These are phyloP conservation scores for Paragorgia papillata DNA, from an alignment of 92 coral and sea anemone genomes.

Conservation along the genomic window DNA sequence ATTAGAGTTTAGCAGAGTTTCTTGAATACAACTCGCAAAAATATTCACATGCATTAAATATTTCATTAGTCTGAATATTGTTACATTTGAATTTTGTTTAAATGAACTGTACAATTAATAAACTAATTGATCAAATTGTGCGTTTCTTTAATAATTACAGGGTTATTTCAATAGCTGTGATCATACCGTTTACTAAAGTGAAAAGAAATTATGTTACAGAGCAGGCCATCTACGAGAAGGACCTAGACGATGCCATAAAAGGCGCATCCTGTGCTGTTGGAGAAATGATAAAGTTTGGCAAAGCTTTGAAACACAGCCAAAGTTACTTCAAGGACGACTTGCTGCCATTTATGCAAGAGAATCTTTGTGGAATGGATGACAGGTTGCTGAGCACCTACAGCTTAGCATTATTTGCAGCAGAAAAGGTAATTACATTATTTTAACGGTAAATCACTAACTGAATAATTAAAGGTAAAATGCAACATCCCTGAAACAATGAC, in stretches of 20 bases:
- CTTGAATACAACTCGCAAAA: too few relatives aligned
- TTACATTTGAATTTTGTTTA: not conserved
- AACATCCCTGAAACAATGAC: too few relatives aligned
- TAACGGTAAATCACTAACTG: too few relatives aligned
- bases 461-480: too few relatives aligned
- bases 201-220: conserved; percentile 23
- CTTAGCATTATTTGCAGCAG: conserved; percentile 45
- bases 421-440: conserved; percentile 30
- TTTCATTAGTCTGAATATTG: not conserved
- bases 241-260: conserved; percentile 38
- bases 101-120: not conserved
- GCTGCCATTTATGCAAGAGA: too few relatives aligned
- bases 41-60: conserved; percentile 1
- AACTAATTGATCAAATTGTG: not conserved
- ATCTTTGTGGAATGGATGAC: conserved; percentile 34
- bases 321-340: not conserved
- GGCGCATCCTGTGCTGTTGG: conserved; percentile 40
- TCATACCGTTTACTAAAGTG: conserved; percentile 39
- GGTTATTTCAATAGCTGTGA: conserved; percentile 48
- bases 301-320: conserved; percentile 33
- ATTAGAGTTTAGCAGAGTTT: too few relatives aligned
- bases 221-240: conserved; percentile 42
- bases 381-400: conserved; percentile 44
- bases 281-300: conserved; percentile 39
- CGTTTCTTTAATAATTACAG: conserved; percentile 3